Evolutionary conservation across 2,113 vertebrate species (phyloP), one percentile per base, ranked within the genome.

Genomic region (Saguinus imperator): DNA sequence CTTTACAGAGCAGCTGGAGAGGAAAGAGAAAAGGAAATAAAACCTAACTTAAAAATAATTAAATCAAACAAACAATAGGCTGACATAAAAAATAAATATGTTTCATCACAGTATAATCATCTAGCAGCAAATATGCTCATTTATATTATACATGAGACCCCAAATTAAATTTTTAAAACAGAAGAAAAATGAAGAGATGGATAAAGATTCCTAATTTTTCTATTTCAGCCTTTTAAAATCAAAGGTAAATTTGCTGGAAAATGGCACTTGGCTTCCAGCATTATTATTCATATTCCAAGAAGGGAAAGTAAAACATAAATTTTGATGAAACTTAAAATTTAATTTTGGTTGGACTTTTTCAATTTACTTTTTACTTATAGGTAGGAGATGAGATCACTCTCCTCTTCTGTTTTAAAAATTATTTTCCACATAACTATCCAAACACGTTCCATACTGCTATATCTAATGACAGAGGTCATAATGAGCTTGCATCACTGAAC

Each of bases 161-260:
- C 84, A 95, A 94, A 90, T 82, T 58, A 64, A 64, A 64, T 83
- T 88, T 86, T 84, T 35, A 17, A 57, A 79, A 84, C 77, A 58
- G 20, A 87, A 84, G 32, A 66, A 89, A 96, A 82, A 87, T 37
- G 75, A n/a, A 73, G 32, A 90, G 83, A 52, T 94, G 37, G 43
- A 83, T 77, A 89, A 87, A 82, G 66, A 72, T 45, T 70, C 55
- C 43, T 85, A 68, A 80, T 93, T 90, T 89, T 87, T 94, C 20
- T 45, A 89, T 40, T 80, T 92, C 57, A 68, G 75, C 80, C 25
- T 89, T 95, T 96, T 83, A 10, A 29, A 85, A 85, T 79, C 37
- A 84, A 87, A 90, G 91, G 94, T 93, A 86, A 89, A 92, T 90
- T 92, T 97, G 50, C 84, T 96, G 76, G 55, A 85, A 96, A 96